Evolutionary conservation across 2,888 invertebrate species (phyloP).

Genomic region (Diachrysia chrysitis): DNA sequence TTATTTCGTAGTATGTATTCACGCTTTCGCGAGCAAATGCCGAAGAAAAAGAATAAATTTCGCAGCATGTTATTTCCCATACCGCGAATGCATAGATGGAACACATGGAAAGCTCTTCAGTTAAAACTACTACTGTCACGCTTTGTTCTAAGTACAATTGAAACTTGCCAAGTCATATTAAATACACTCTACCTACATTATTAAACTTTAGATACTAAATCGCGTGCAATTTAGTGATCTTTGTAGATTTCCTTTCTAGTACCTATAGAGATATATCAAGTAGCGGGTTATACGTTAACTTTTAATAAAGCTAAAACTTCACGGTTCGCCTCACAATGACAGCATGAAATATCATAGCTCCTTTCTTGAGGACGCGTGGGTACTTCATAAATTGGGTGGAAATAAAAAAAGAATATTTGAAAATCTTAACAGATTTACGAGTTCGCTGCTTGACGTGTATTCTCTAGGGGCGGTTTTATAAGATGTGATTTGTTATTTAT

Average conservation of each 20-base stretch:
- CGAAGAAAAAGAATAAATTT: conserved; percentile 24
- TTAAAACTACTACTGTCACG: not conserved
- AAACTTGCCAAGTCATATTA: not conserved
- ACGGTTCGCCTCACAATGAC: conserved; percentile 71
- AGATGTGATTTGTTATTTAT: conserved; percentile 45
- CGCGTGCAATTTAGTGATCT: conserved; percentile 3
- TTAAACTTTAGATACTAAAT: not conserved
- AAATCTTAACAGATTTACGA: conserved; percentile 64
- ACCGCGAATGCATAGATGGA: too few relatives aligned
- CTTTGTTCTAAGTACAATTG: not conserved
- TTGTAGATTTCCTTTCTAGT: conserved; percentile 1
- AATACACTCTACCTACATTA: conserved; percentile 1
- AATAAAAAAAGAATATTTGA: conserved; percentile 65
- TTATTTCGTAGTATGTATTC: conserved; percentile 33
- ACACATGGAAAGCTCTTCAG: not conserved
- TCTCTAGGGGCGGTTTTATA: conserved; percentile 33
- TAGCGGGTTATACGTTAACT: conserved; percentile 61
- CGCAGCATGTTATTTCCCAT: not conserved
- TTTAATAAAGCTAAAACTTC: conserved; percentile 76
- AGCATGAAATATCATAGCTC: conserved; percentile 77
- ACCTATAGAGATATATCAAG: conserved; percentile 31
- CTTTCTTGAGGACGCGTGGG: conserved; percentile 68
- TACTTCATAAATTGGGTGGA: conserved; percentile 68
- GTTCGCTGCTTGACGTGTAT: conserved; percentile 37
- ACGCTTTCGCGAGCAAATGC: conserved; percentile 15